A percentile compares a stretch with the other conserved stretches of the same genome.
Conservation (phyloP, 1,140 invertebrate genomes). For the Druon quercuslanigerum region DNA sequence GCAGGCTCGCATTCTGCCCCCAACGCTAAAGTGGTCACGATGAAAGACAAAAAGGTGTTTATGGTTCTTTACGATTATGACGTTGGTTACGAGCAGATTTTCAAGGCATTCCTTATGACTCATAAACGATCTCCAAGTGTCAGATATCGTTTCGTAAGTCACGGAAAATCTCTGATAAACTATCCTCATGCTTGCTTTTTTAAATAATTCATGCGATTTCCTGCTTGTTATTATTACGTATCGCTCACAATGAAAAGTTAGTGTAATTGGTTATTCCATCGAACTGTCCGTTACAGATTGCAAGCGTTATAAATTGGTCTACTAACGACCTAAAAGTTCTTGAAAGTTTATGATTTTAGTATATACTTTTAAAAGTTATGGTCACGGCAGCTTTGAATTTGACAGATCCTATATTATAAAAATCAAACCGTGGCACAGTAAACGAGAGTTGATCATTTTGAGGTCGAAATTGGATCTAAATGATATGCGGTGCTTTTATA, state of each 20-base stretch:
- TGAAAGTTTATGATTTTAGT: slow-evolving; percentile 8
- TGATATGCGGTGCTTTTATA: too few species aligned
- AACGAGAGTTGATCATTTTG: too few species aligned
- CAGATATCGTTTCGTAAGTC: slow-evolving; percentile 26
- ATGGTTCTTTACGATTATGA: slow-evolving; percentile 30
- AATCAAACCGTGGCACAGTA: too few species aligned
- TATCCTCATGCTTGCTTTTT: slow-evolving; percentile 11
- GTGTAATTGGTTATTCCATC: not conserved
- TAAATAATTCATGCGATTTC: slow-evolving; percentile 15
- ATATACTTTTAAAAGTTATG: not conserved
- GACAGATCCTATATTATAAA: not conserved
- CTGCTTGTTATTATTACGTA: not conserved
- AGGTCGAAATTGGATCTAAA: too few species aligned
- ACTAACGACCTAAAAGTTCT: slow-evolving; percentile 20
- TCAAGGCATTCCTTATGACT: slow-evolving; percentile 22
- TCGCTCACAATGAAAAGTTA: not conserved
- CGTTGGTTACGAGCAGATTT: slow-evolving; percentile 1
- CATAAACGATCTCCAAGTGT: slow-evolving; percentile 27
- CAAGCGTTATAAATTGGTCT: slow-evolving; percentile 15
- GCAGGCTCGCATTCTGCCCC: not conserved
- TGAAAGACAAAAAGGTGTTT: slow-evolving; percentile 30
- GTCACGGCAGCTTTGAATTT: not conserved
- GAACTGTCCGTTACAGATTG: not conserved
- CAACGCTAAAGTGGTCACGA: not conserved
- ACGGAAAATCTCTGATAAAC: not conserved